A percentile compares a stretch with the other conserved stretches of the same genome.
Conservation (phyloP, 2,113 vertebrate genomes). For the Poecile atricapillus region DNA sequence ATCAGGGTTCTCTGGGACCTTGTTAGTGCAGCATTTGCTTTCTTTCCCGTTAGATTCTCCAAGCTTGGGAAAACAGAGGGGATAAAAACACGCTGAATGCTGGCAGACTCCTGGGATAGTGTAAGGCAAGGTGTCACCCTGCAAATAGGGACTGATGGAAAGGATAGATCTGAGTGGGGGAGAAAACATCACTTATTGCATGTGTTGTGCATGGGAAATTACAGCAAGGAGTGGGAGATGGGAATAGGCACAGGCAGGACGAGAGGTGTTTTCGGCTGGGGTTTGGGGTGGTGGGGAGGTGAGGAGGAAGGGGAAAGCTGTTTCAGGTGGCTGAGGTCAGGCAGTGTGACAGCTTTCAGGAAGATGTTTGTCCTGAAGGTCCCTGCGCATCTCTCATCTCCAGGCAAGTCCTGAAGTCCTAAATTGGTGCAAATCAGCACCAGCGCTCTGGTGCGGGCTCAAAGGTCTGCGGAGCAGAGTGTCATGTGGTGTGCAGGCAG, state of each 20-base stretch:
- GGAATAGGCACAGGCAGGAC: accelerated
- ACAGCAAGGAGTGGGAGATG: background rate
- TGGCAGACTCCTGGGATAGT: background rate
- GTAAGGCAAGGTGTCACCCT: background rate
- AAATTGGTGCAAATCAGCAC: background rate
- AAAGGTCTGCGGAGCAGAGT: background rate
- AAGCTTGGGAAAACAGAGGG: background rate
- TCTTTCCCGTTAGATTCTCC: background rate
- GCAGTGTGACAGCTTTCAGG: background rate
- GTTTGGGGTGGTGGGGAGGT: background rate
- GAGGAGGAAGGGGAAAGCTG: background rate
- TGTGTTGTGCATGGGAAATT: background rate
- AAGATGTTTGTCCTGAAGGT: background rate
- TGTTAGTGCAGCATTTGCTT: background rate
- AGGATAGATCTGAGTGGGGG: background rate
- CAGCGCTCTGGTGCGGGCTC: accelerated
- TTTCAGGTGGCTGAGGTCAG: accelerated
- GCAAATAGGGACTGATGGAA: background rate
- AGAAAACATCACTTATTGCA: background rate
- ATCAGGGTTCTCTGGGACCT: background rate
- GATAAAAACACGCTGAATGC: accelerated
- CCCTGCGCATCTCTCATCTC: accelerated
- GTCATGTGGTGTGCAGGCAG: background rate
- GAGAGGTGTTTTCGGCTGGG: background rate
- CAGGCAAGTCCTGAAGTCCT: background rate